Conservation (phyloP, 2,797 vertebrate species). For the Dermochelys coriacea region DNA sequence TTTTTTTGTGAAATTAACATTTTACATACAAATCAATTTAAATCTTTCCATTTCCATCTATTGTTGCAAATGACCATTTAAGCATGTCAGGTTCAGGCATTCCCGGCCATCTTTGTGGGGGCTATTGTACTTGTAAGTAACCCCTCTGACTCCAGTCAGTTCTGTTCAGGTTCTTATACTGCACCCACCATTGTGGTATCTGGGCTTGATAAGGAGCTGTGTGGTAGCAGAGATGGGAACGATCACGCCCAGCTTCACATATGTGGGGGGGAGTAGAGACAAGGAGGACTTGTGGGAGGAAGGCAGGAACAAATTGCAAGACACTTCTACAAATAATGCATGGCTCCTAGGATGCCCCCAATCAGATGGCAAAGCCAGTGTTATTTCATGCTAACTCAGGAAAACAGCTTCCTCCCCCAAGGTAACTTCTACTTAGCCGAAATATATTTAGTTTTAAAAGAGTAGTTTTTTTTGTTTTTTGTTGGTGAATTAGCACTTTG, state of each 20-base stretch:
- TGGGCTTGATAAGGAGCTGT: not conserved
- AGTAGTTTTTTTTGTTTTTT: not conserved
- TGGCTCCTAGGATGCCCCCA: not conserved
- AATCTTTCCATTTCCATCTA: not conserved
- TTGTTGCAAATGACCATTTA: not conserved
- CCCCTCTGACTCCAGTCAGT: too few relatives aligned
- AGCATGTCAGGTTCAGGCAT: not conserved
- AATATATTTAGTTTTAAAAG: not conserved
- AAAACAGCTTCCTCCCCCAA: not conserved
- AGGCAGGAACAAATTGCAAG: not conserved
- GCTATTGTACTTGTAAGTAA: not conserved
- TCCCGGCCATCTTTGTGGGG: not conserved
- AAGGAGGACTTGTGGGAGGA: not conserved
- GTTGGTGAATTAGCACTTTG: constrained; percentile 43
- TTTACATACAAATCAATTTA: not conserved
- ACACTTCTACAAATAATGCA: not conserved
- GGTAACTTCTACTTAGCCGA: rapidly evolving
- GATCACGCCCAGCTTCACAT: not conserved
- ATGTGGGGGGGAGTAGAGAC: not conserved
- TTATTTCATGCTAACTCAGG: not conserved
- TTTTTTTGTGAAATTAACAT: not conserved
- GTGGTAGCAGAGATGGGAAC: not conserved
- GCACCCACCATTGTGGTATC: not conserved
- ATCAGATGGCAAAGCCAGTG: not conserved
- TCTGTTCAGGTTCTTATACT: not conserved